phyloP scores from a whole-genome alignment of 2,797 vertebrate genomes.

The Spea hammondii region DNA sequence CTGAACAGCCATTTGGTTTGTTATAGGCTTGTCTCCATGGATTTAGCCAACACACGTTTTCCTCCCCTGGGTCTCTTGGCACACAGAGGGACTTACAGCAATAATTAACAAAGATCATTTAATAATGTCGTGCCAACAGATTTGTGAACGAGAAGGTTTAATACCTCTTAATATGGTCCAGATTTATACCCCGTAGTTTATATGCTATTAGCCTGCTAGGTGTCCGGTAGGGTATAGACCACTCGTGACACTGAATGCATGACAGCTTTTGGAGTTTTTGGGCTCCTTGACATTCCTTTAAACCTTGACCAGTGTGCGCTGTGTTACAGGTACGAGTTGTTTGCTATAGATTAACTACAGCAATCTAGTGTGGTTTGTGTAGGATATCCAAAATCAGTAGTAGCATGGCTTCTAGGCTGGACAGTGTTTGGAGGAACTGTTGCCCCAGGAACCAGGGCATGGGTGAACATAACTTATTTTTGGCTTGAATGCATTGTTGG shows the following conservation, averaged over 20 bases:
- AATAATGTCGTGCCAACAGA: slow-evolving; percentile 2
- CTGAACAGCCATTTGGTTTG: background rate
- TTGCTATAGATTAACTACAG: slow-evolving; percentile 13
- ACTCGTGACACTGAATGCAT: too few species aligned
- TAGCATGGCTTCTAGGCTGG: background rate
- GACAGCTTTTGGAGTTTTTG: background rate
- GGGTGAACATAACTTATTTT: background rate
- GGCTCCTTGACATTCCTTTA: background rate
- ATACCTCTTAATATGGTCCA: background rate
- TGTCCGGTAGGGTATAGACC: too few species aligned
- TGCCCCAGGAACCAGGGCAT: background rate
- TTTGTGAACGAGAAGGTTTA: background rate
- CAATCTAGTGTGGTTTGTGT: background rate
- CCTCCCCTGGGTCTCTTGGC: slow-evolving; percentile 9
- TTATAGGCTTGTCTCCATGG: background rate
- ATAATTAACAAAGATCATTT: slow-evolving; percentile 15
- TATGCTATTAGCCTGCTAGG: too few species aligned
- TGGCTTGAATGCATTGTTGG: background rate
- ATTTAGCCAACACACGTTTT: background rate
- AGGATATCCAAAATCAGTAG: background rate
- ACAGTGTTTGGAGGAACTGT: background rate
- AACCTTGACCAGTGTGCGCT: background rate
- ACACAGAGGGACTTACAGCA: background rate
- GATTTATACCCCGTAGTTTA: too few species aligned
- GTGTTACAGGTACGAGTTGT: background rate